A percentile compares a stretch with the other conserved stretches of the same genome.
phyloP scores from a whole-genome alignment of 2,113 vertebrate species.

The Dendropsophus ebraccatus region DNA sequence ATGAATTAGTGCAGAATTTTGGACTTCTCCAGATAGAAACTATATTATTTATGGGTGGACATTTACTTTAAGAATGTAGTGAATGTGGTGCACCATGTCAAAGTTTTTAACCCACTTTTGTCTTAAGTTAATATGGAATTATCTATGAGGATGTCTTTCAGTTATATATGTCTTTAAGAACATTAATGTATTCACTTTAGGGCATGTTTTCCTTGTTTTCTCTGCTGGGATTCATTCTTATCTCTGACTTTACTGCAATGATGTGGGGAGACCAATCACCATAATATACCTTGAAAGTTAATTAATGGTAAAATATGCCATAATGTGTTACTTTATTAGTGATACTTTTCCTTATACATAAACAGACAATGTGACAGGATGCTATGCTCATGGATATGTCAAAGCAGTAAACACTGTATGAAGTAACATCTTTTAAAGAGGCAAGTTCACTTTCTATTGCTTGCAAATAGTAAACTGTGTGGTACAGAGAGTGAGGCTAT shows the following conservation, averaged over 20 bases:
- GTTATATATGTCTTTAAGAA: not conserved
- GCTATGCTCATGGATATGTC: not conserved
- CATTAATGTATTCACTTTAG: not conserved
- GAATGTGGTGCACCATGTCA: not conserved
- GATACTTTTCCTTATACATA: not conserved
- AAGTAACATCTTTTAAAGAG: slow-evolving; percentile 38
- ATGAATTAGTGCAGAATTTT: not conserved
- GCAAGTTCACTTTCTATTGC: not conserved
- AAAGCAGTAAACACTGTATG: not conserved
- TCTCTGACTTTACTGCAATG: not conserved
- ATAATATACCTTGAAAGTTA: not conserved
- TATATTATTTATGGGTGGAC: not conserved
- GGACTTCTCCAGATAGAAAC: not conserved
- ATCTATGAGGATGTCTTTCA: not conserved
- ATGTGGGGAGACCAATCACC: not conserved
- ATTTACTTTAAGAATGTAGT: not conserved
- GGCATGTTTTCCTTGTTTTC: not conserved
- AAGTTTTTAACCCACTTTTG: not conserved
- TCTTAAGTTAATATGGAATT: too few species aligned
- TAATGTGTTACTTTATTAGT: not conserved
- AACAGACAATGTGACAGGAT: slow-evolving; percentile 6
- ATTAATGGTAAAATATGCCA: not conserved
- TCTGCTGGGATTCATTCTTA: not conserved
- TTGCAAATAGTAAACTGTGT: not conserved
- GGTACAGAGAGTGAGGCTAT: not conserved